Conservation (phyloP, 2,888 invertebrate species). For the Ochropleura leucogaster region DNA sequence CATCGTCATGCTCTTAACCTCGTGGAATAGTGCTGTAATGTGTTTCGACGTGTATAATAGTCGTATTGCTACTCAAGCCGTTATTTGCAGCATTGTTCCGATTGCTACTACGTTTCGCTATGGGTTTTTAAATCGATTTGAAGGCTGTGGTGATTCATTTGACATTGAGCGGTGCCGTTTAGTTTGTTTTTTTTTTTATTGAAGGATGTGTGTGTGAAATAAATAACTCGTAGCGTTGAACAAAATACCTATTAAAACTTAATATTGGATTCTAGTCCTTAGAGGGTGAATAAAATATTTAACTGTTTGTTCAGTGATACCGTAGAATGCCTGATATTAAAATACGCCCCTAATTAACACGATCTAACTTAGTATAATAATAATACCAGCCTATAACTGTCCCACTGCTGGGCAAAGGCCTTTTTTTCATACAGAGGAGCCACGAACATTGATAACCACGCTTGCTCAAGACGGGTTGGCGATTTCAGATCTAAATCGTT, state of each 20-base stretch:
- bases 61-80: constrained; percentile 53
- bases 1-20: constrained; percentile 73
- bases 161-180: constrained; percentile 37
- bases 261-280: neutral
- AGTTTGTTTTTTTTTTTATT: constrained; percentile 15
- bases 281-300: neutral
- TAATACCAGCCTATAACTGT: too few relatives aligned
- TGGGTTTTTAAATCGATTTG: constrained; percentile 53
- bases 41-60: constrained; percentile 59
- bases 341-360: too few relatives aligned
- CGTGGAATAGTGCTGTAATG: constrained; percentile 66
- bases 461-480: too few relatives aligned
- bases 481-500: too few relatives aligned
- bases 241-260: neutral
- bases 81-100: constrained; percentile 48
- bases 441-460: too few relatives aligned
- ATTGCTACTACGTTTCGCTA: constrained; percentile 60
- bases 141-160: constrained; percentile 48
- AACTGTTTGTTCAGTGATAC: neutral
- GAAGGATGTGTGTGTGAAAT: neutral
- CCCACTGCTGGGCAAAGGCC: too few relatives aligned
- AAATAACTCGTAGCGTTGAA: neutral
- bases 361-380: too few relatives aligned
- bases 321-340: neutral
- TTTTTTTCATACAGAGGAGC: too few relatives aligned